Conservation (phyloP, 2,888 invertebrate species). For the Maniola hyperantus region DNA sequence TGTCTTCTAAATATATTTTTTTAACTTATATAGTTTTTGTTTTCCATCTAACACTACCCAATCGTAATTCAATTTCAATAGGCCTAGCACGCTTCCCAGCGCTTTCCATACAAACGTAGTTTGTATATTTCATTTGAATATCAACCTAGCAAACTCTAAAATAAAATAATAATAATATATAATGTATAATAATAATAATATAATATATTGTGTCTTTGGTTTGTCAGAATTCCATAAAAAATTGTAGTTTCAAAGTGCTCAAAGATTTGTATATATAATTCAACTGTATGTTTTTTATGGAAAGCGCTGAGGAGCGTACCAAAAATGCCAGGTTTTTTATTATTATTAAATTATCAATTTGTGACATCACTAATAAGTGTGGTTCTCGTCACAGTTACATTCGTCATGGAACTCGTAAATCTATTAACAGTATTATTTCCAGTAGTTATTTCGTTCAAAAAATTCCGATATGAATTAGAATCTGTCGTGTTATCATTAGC, state of each 20-base stretch:
- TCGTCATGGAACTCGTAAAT: neutral
- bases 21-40: neutral
- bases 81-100: no score
- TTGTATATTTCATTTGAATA: no score
- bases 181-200: no score
- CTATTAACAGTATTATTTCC: constrained; percentile 7
- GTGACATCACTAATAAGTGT: constrained; percentile 28
- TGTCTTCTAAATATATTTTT: constrained; percentile 1
- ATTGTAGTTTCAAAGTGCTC: no score
- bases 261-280: no score
- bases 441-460: neutral
- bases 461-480: constrained; percentile 19
- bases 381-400: constrained; percentile 27
- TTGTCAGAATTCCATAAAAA: no score
- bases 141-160: no score
- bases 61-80: neutral
- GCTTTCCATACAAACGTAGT: neutral
- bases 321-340: neutral
- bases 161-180: no score
- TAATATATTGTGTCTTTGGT: no score
- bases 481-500: constrained; percentile 47
- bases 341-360: neutral
- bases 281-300: no score
- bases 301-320: no score
- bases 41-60: neutral